Evolutionary conservation across 2,113 vertebrate species (phyloP).

Genomic region (Smithornis capensis): DNA sequence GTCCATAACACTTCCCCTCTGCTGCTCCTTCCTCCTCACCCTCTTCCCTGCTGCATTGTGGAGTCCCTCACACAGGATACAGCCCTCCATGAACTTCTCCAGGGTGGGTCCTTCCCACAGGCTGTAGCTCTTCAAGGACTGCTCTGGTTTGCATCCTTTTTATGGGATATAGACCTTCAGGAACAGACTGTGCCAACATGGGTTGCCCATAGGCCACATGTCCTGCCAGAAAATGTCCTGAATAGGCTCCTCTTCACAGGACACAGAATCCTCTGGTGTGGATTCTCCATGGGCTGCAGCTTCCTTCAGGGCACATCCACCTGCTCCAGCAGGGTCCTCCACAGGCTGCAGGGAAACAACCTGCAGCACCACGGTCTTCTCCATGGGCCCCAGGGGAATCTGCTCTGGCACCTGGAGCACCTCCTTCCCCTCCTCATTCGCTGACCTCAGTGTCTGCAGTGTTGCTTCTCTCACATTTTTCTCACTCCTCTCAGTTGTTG

Average conservation of each 20-base stretch:
- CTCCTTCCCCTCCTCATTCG: background rate
- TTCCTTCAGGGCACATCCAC: background rate
- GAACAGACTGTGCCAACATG: background rate
- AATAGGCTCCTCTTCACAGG: background rate
- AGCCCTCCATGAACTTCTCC: background rate
- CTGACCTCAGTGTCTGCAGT: background rate
- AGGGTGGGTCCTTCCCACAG: accelerated
- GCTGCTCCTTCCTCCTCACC: background rate
- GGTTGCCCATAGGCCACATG: background rate
- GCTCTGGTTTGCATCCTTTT: background rate
- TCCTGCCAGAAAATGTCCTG: background rate
- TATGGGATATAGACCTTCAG: background rate
- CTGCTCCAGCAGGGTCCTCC: background rate
- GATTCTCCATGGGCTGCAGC: background rate
- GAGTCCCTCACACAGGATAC: background rate
- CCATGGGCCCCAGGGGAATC: background rate
- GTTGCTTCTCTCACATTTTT: background rate
- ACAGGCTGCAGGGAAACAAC: background rate
- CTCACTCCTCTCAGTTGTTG: background rate
- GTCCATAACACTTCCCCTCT: background rate
- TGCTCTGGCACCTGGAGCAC: background rate
- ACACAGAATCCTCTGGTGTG: background rate
- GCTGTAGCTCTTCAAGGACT: background rate
- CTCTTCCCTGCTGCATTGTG: background rate
- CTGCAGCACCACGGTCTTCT: background rate